phyloP scores from a whole-genome alignment of 2,797 vertebrate genomes.

The Tapirus indicus region DNA sequence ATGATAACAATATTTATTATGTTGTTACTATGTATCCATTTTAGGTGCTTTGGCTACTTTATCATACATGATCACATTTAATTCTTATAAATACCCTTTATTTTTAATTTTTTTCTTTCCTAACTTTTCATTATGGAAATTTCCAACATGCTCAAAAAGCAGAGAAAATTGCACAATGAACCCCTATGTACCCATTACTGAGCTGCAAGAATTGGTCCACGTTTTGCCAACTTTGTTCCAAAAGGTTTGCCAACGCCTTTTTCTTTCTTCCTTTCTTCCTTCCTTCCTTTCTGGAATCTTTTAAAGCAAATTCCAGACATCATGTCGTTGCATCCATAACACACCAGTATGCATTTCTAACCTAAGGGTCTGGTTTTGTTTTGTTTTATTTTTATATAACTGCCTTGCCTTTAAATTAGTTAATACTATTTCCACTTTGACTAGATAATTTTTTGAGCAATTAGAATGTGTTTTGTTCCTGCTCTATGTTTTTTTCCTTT shows the following conservation, averaged over 20 bases:
- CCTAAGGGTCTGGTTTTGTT: not conserved
- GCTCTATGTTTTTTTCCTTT: not conserved
- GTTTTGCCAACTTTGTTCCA: not conserved
- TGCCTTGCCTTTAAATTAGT: not conserved
- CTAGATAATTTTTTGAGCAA: constrained; percentile 1
- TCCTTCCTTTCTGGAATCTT: not conserved
- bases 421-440: not conserved
- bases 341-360: not conserved
- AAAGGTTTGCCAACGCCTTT: not conserved
- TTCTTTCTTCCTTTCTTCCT: not conserved
- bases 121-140: not conserved
- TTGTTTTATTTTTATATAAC: not conserved
- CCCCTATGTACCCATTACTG: not conserved
- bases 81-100: not conserved
- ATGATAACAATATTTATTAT: not conserved
- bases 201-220: not conserved
- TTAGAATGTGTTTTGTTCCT: not conserved
- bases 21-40: not conserved
- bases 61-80: not conserved
- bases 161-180: not conserved
- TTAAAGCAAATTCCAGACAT: not conserved
- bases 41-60: not conserved
- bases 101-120: not conserved
- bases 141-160: not conserved
- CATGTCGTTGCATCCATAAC: not conserved